Base-by-base conservation (phyloP, 2,113 vertebrate genomes). In the Amphilophus citrinellus region DNA sequence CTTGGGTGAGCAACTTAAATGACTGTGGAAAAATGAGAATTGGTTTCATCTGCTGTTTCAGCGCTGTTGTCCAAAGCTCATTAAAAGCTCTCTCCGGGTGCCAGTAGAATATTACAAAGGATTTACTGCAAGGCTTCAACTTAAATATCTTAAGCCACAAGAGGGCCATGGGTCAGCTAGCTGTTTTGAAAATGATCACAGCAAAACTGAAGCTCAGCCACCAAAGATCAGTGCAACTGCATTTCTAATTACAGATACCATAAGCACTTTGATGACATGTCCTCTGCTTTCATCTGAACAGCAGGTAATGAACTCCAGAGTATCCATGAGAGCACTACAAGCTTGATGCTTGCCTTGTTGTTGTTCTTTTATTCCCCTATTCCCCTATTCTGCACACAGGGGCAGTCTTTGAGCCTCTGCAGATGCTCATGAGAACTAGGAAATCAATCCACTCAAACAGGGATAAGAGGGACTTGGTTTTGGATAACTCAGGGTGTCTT, bases 371-470 rank as follows among this genome's bases (percentile, higher is more conserved):
- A 88, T 90, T 86, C 84, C 84, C 61, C 57, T 89, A 86, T 89
- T 87, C 84, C 84, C 60, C 60, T 76, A 57, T 76, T 86, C 73
- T 82, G 62, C 66, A 90, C 76, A 86, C 80, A 80, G 80, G 17
- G 78, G 75, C 84, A 79, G 78, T 39, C 81, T 86, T 88, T 91
- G 86, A 94, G 91, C 90, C 86, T 77, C 85, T 78, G 80, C 84
- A 92, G 91, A 92, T 86, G 89, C 86, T 86, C 82, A 80, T 84
- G 88, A 90, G 89, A 88, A 92, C 83, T 76, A 82, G 94, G 93
- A 96, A 96, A 96, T 97, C 95, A 95, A 94, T 96, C 93, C 93
- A 90, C 94, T 95, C 96, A 93, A 96, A 96, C 95, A 91, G 92
- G 90, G 92, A 96, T 95, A 92, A 96, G 96, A 96, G 93, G 77